Conservation (phyloP, 2,888 invertebrate species). For the Linnaemya tessellans region DNA sequence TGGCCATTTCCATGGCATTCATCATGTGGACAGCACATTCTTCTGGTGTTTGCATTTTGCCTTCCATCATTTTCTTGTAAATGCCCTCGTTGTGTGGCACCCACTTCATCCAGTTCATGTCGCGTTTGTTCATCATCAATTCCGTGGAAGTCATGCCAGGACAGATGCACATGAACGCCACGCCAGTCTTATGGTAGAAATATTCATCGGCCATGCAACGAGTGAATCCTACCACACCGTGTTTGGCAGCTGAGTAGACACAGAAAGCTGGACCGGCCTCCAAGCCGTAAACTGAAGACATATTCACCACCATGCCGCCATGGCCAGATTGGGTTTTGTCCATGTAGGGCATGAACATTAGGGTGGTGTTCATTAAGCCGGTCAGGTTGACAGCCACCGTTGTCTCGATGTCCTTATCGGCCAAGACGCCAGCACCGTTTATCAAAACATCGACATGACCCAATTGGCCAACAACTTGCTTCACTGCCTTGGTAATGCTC, state of each 20-base stretch:
- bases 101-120: constrained; percentile 77
- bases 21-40: constrained; percentile 79
- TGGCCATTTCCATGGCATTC: constrained; percentile 79
- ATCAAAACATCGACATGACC: constrained; percentile 80
- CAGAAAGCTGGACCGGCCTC: constrained; percentile 80
- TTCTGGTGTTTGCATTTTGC: constrained; percentile 80
- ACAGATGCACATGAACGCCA: constrained; percentile 79
- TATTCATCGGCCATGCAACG: constrained; percentile 79
- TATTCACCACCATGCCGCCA: constrained; percentile 81
- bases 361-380: constrained; percentile 79
- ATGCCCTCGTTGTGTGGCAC: constrained; percentile 76
- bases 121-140: constrained; percentile 80
- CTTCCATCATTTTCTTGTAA: constrained; percentile 76
- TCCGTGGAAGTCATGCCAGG: constrained; percentile 81
- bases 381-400: constrained; percentile 81
- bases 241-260: constrained; percentile 81
- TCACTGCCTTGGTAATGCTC: constrained; percentile 78
- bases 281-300: constrained; percentile 81
- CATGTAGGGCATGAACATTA: constrained; percentile 80
- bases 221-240: constrained; percentile 81
- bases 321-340: constrained; percentile 80
- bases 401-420: constrained; percentile 80
- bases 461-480: constrained; percentile 76
- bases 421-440: constrained; percentile 79
- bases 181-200: constrained; percentile 78